Evolutionary conservation across 2,888 invertebrate species (phyloP), one percentile per base, ranked within the genome.

Genomic region (Cecidostiba fungosa): DNA sequence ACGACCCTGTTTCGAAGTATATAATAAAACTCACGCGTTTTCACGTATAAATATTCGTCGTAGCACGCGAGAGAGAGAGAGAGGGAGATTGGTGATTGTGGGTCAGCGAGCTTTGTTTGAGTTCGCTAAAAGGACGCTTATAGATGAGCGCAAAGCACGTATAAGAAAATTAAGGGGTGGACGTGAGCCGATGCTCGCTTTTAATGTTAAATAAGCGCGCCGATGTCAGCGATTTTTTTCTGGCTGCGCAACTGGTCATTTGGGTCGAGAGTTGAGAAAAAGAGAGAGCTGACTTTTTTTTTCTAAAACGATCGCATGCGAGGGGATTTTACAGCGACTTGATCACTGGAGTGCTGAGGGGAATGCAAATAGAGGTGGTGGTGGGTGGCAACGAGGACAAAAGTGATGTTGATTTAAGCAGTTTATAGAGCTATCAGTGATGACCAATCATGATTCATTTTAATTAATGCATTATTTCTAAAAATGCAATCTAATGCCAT

Each of bases 131-230:
- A 29, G 29, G 29, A 66, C 10, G 54, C 23, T 72, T 50, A 23
- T 59, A n/a, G 39, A 32, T 29, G 29, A 8, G 32, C 39, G 26
- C 29, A n/a, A 39, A 23, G 77, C 62, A 47, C 66, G 74, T 82
- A 59, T 59, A 82, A 77, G 76, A 70, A 76, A 82, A 76, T 82
- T 76, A 70, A 69, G 12, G 82, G 82, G 66, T 76, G 66, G 16
- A 36, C 10, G 76, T 29, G 16, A 29, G 16, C 47, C n/a, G 47
- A 32, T 54, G 36, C n/a, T 19, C 14, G 62, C 43, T 69, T 76
- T 77, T 77, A 82, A 82, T 77, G 77, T 54, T 77, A n/a, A 77
- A 82, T 43, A 23, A 29, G 62, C 50, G 10, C 2, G 12, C 6
- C 23, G n/a, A 16, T 19, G 39, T 16, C 43, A 39, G 39, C 23